Evolutionary conservation across 2,888 invertebrate species (phyloP).

Genomic region (Acronicta alni): DNA sequence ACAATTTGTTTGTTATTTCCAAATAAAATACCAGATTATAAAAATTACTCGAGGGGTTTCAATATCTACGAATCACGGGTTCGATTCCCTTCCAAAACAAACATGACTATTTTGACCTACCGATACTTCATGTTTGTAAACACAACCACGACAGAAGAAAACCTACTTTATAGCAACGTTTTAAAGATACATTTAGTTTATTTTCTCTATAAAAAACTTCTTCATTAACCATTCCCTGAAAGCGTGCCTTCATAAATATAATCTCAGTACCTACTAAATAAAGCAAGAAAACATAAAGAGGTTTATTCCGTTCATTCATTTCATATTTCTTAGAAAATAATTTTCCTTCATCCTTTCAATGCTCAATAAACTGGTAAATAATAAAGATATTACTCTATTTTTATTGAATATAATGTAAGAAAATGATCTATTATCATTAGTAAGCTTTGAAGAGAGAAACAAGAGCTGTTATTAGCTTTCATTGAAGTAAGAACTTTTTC

Average conservation of each 20-base stretch:
- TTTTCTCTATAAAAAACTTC: constrained; percentile 1
- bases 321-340: constrained; percentile 14
- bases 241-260: neutral
- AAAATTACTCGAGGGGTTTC: too few species aligned
- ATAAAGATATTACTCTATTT: constrained; percentile 17
- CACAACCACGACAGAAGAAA: too few species aligned
- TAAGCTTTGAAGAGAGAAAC: constrained; percentile 4
- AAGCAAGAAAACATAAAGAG: constrained; percentile 1
- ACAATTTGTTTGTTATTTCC: too few species aligned
- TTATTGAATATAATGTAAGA: constrained; percentile 15
- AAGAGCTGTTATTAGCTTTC: constrained; percentile 1
- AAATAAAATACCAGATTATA: too few species aligned
- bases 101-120: too few species aligned
- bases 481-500: neutral
- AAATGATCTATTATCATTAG: constrained; percentile 16
- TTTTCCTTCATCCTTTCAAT: constrained; percentile 17
- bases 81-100: too few species aligned
- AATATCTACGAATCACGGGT: too few species aligned
- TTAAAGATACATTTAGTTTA: neutral
- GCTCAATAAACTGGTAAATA: constrained; percentile 25
- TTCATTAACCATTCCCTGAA: neutral
- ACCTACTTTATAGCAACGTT: neutral
- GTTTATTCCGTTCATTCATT: neutral
- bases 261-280: neutral
- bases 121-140: too few species aligned